Evolutionary conservation across 2,888 invertebrate genomes (phyloP), one percentile per base, ranked within the genome.

Genomic region (Habrosyne pyritoides): DNA sequence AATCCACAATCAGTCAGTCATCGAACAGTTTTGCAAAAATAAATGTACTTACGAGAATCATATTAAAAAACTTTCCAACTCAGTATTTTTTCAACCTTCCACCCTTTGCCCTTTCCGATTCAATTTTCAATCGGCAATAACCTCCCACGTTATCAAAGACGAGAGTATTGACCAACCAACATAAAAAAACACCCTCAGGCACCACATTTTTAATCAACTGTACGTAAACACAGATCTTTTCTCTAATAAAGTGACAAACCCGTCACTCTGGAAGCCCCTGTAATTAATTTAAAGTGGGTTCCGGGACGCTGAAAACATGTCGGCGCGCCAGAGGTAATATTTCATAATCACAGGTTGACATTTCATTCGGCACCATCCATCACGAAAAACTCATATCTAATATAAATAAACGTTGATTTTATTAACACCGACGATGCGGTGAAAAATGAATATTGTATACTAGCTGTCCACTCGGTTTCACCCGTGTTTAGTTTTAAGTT

Each of bases 231-330:
- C 8, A 42, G 18, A 42, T 42, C 42, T 42, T 42, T 18, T 4
- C 14, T 18, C 18, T 42, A 42, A 18, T 42, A 42, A 42, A 42
- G 6, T 42, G 21, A 50, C 18, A 50, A 50, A 5, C 21, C 50
- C 21, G 21, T 50, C 21, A 28, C n/a, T 46, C 18, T 28, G 14
- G 24, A 47, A 51, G 33, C 2, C 7, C 6, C 5, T 14, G 30
- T 55, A 47, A 52, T 55, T 52, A 52, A 33, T 47, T 55, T 24
- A 36, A 55, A 52, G 52, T 47, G 33, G 47, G 52, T 47, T 46
- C 21, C 21, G 50, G 10, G 7, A 4, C 2, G 28, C 18, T 28
- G 50, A 6, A 48, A 48, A 48, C 26, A 26, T 14, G 26, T 48
- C 48, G 28, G 7, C 28, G 18, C 8, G 28, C 8, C 30, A 12